Percentiles rank a stretch among this genome's conserved stretches.
phyloP scores from a whole-genome alignment of 2,888 invertebrate species.

The Lithosia quadra region DNA sequence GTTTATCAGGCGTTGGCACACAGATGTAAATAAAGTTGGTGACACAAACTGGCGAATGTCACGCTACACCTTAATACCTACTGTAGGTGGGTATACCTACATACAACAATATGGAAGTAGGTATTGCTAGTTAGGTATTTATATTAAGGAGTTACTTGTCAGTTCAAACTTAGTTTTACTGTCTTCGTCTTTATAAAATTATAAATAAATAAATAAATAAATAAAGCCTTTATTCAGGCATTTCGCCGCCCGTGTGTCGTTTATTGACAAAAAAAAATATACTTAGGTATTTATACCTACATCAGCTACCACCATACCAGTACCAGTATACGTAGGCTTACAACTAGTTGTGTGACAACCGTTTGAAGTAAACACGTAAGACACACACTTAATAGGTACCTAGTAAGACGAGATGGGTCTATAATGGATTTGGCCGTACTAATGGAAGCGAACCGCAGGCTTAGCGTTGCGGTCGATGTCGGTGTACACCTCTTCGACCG shows the following conservation, averaged over 20 bases:
- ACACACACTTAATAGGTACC: slow-evolving; percentile 38
- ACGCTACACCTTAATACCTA: slow-evolving; percentile 44
- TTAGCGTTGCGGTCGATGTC: slow-evolving; percentile 71
- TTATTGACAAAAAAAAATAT: too few relatives aligned
- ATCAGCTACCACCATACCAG: too few relatives aligned
- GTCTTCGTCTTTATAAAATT: background rate
- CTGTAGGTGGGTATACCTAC: background rate
- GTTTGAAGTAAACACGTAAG: slow-evolving; percentile 16
- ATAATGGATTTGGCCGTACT: slow-evolving; percentile 76
- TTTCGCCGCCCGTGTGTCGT: too few relatives aligned
- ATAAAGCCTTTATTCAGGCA: too few relatives aligned
- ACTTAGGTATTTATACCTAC: too few relatives aligned
- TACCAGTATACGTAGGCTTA: background rate
- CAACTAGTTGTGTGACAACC: background rate
- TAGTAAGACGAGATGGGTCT: slow-evolving; percentile 61
- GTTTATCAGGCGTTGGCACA: slow-evolving; percentile 55
- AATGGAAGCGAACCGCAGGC: slow-evolving; percentile 80
- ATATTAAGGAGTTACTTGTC: slow-evolving; percentile 40
- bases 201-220: background rate
- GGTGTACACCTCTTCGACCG: slow-evolving; percentile 37
- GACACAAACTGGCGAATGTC: slow-evolving; percentile 54
- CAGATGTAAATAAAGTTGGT: slow-evolving; percentile 54
- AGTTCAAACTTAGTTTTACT: slow-evolving; percentile 18
- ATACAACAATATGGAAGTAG: slow-evolving; percentile 29
- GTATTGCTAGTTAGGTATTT: slow-evolving; percentile 42